A percentile compares a stretch with the other conserved stretches of the same genome.
phyloP scores from a whole-genome alignment of 1,140 invertebrate species.

The Stegodyphus dumicola region DNA sequence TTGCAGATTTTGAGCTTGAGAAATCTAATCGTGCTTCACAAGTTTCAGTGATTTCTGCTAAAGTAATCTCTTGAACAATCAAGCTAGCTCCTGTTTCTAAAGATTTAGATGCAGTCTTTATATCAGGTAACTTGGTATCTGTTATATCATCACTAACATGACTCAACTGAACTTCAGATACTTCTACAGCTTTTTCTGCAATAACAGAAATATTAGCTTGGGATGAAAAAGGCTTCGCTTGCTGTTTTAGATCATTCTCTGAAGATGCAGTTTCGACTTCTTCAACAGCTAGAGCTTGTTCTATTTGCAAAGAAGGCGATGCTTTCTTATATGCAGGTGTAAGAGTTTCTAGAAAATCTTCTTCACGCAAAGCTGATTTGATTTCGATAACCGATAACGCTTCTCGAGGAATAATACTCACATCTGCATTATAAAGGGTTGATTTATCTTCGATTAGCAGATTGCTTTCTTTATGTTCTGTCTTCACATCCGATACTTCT shows the following conservation, averaged over 20 bases:
- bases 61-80: conserved; percentile 31
- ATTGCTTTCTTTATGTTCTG: conserved; percentile 20
- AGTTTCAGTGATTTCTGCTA: conserved; percentile 1
- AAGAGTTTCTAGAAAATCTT: conserved; percentile 41
- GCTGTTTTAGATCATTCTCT: conserved; percentile 61
- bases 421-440: neutral
- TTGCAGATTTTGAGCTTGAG: conserved; percentile 28
- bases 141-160: conserved; percentile 44
- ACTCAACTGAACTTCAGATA: conserved; percentile 60
- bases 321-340: conserved; percentile 50
- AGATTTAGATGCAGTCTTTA: conserved; percentile 13
- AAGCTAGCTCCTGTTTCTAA: conserved; percentile 27
- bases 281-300: conserved; percentile 61
- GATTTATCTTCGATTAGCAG: conserved; percentile 17
- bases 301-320: conserved; percentile 37
- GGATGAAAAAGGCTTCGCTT: conserved; percentile 17
- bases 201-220: conserved; percentile 31
- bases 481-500: conserved; percentile 35
- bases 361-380: conserved; percentile 40
- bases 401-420: conserved; percentile 20
- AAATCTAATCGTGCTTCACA: neutral
- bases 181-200: conserved; percentile 56
- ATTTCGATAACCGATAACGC: conserved; percentile 35
- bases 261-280: conserved; percentile 60
- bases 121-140: neutral